Evolutionary conservation across 2,113 vertebrate genomes (phyloP), one percentile per base, ranked within the genome.

Genomic region (Aphyosemion australe): DNA sequence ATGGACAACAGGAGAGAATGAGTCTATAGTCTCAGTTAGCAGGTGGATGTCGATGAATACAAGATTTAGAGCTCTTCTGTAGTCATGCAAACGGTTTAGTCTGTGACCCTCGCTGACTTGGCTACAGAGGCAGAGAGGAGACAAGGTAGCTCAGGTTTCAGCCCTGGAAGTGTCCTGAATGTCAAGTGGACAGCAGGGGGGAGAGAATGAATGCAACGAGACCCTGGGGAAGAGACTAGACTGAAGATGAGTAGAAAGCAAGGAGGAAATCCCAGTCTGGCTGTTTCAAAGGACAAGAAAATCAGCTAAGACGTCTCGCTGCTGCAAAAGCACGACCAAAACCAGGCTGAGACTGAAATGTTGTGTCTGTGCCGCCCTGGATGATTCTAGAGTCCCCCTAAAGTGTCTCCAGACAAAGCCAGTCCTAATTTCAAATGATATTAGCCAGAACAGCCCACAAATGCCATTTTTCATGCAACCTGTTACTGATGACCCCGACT

Each of bases 71-170:
- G 66, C 19, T 64, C 49, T 51, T 47, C 54, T 15, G 19, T 14
- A 46, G 54, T 53, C 69, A 56, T 52, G 31, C 55, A 46, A 67
- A 42, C 39, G 58, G 74, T 71, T 69, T 61, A 32, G 78, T 69
- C 60, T 45, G 57, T 78, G 48, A 76, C 67, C 64, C 55, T 59
- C 61, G 5, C 50, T 19, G 51, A 69, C 61, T 71, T 65, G 45
- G 43, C 51, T 62, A 70, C 52, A 73, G 65, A 53, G 70, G 61
- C 63, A 58, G 63, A 71, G 68, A 5, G 63, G 84, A 78, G 85
- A 90, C 78, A 83, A 68, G 52, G 62, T n/a, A 51, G 76, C 78
- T 91, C 78, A 20, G 37, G 76, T 91, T 90, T 85, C 89, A 71
- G 37, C 19, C 65, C 70, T 76, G 82, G 58, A 85, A 76, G 64